Evolutionary conservation across 2,113 vertebrate species (phyloP), one percentile per base, ranked within the genome.

Genomic region (Lathamus discolor): DNA sequence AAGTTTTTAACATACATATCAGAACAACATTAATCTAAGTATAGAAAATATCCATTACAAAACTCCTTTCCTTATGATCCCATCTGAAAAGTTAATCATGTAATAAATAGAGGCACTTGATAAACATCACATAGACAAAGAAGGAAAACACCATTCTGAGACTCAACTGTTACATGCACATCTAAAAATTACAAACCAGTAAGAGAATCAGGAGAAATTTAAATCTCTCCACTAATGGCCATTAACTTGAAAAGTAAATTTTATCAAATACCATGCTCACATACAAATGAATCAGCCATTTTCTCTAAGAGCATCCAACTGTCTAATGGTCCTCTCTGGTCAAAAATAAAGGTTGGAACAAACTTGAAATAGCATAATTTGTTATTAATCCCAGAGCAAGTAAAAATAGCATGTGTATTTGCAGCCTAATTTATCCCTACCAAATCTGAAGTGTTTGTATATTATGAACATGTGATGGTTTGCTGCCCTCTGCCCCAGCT

Each of bases 211-310:
- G 28, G 25, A 73, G 15, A 83, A 49, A 41, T 59, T 35, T 59
- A 35, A 59, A 13, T 62, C 52, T 69, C n/a, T 48, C 35, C 29
- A 64, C 37, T 76, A 79, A 57, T 16, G 15, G 28, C 41, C 19
- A 41, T 41, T 86, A 79, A 33, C 33, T 46, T 84, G 54, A 75
- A 78, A 91, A 83, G 16, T 69, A 91, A 59, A 68, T 78, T 31
- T 59, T 51, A 61, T 48, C n/a, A 84, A 73, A 76, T 66, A 83
- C 43, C 10, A 62, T 39, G n/a, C 57, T 66, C 35, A 62, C 29
- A 52, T 20, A 22, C 27, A 86, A 88, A 66, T 33, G 6, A 83
- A 83, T 73, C 20, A 33, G 43, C 11, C 9, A 17, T 88, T 88
- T 83, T 59, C 57, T 57, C 16, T 62, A 13, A 13, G 3, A 35